Percentiles rank a stretch among this genome's conserved stretches.
Evolutionary conservation across 2,113 vertebrate genomes (phyloP).

Genomic region (Myiagra hebetior): DNA sequence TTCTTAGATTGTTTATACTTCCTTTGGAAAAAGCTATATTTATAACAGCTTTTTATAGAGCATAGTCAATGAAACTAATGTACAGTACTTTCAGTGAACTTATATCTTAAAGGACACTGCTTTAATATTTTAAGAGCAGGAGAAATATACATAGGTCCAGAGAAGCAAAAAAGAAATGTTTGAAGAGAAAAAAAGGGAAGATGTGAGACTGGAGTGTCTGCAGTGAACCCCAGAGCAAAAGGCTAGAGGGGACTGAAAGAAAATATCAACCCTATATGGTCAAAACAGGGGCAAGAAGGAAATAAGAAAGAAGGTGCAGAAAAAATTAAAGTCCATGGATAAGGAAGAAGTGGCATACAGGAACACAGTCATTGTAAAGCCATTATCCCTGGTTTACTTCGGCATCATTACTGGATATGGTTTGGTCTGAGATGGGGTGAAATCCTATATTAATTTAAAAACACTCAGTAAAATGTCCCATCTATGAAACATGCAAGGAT

Average conservation of each 20-base stretch:
- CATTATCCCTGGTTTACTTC: neutral
- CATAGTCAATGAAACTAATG: constrained; percentile 10
- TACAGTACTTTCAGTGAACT: neutral
- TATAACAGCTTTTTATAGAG: constrained; percentile 15
- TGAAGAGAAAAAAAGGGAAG: neutral
- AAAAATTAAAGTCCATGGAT: neutral
- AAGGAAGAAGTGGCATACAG: neutral
- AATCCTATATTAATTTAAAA: neutral
- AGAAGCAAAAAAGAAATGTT: neutral
- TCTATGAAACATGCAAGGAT: neutral
- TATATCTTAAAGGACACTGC: neutral
- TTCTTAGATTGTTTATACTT: constrained; percentile 16
- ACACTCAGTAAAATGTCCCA: neutral
- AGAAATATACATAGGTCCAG: neutral
- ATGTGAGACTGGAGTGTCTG: neutral
- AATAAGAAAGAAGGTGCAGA: neutral
- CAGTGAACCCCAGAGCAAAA: neutral
- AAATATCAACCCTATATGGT: neutral
- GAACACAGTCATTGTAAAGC: neutral
- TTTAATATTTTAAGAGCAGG: constrained; percentile 51
- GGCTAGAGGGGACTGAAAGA: neutral
- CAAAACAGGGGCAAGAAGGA: neutral
- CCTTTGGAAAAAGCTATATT: constrained; percentile 44
- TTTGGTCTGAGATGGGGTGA: neutral
- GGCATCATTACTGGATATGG: neutral